Evolutionary conservation across 2,113 vertebrate species (phyloP).

Genomic region (Blennius ocellaris): DNA sequence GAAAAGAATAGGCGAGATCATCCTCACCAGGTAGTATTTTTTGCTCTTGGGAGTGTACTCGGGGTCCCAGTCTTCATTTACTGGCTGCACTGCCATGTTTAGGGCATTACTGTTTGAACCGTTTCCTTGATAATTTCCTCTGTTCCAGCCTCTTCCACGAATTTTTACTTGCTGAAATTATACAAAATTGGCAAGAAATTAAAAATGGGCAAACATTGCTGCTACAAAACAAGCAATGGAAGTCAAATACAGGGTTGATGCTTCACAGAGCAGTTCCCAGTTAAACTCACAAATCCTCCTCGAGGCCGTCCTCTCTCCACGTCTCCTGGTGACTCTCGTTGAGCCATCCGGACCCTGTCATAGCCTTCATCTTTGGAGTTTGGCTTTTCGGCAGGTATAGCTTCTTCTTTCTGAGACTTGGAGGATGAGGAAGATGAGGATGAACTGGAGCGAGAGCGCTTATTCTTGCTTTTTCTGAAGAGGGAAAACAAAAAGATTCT

Average conservation of each 20-base stretch:
- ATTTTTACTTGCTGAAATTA: conserved; percentile 88
- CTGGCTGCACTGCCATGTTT: conserved; percentile 79
- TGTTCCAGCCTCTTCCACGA: conserved; percentile 92
- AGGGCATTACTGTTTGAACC: conserved; percentile 82
- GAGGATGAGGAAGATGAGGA: conserved; percentile 87
- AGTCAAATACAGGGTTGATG: background rate
- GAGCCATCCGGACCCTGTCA: conserved; percentile 85
- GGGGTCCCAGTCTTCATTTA: conserved; percentile 93
- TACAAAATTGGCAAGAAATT: background rate
- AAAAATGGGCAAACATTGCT: background rate
- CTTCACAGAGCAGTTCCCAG: background rate
- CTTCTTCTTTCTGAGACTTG: conserved; percentile 84
- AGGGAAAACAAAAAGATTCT: conserved; percentile 12
- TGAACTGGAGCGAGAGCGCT: conserved; percentile 91
- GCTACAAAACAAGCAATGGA: background rate
- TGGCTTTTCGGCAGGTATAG: conserved; percentile 83
- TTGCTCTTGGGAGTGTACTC: conserved; percentile 95
- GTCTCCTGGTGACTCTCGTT: conserved; percentile 84
- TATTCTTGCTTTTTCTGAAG: conserved; percentile 90
- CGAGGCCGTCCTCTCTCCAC: conserved; percentile 84
- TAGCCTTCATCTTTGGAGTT: conserved; percentile 87
- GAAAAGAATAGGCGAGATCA: background rate
- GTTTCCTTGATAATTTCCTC: conserved; percentile 88
- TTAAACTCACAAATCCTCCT: conserved; percentile 91
- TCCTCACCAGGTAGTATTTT: conserved; percentile 94